Evolutionary conservation across 2,888 invertebrate species (phyloP), one percentile per base, ranked within the genome.

Genomic region (Sericinus montela): DNA sequence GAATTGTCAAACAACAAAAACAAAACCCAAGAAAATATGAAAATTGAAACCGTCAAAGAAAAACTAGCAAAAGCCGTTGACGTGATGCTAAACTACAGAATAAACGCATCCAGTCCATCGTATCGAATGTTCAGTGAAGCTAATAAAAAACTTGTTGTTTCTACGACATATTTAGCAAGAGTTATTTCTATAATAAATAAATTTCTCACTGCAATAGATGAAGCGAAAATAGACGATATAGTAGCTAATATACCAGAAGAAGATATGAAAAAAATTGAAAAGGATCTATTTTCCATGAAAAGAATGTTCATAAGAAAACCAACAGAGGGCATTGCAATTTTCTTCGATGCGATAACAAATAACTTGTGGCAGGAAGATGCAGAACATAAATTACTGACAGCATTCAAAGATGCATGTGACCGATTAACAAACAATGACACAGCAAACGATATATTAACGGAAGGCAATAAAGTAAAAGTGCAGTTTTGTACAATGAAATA

Each of bases 321-420:
- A 3, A 53, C 67, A 0, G 86, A 87, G 35, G 64, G 68, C 3
- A 55, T 83, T 14, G 72, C 72, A 1, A 58, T 85, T 49, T 75
- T 80, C 65, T 88, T 80, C 50, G 87, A 88, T 63, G 36, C 80
- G 1, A 52, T 88, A 49, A 86, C 84, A 35, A 70, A 82, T 51
- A 43, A 76, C 0, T 11, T 86, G 37, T 72, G 75, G 71, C 10
- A 28, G 3, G 16, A 29, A 4, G 39, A 39, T 11, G 11, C n/a
- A n/a, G 38, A 44, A 34, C 39, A 34, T 29, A 43, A 39, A 13
- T 28, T 49, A 9, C 6, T 34, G 0, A 35, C 15, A 16, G 28
- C 39, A 7, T 44, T 86, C 14, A 58, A 68, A 15, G 48, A 53
- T 10, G 65, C 70, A 54, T 88, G 88, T 51, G 54, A 64, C 9